A percentile compares a stretch with the other conserved stretches of the same genome.
Conservation (phyloP, 1,140 invertebrate species). For the Pseudomyrmex pallidus region DNA sequence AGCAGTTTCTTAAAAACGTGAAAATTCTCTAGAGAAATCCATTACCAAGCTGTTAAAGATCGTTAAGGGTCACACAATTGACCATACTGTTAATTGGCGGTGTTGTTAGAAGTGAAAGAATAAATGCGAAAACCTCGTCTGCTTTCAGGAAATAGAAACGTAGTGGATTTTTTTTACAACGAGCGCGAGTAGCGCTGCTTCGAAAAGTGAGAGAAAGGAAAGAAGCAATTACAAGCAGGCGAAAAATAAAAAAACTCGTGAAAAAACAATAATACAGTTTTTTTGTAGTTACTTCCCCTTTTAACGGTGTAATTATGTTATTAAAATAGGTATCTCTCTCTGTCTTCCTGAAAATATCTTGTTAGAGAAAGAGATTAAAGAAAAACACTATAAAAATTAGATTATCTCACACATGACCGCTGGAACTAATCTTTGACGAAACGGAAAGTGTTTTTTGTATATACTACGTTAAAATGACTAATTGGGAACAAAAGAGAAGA, state of each 20-base stretch:
- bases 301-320: constrained; percentile 63
- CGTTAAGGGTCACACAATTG: constrained; percentile 19
- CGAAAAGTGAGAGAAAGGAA: constrained; percentile 13
- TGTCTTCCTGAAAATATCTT: constrained; percentile 58
- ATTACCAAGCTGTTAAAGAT: constrained; percentile 15
- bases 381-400: constrained; percentile 42
- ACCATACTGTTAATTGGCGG: constrained; percentile 30
- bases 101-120: constrained; percentile 21
- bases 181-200: constrained; percentile 3
- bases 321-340: constrained; percentile 68
- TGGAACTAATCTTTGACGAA: constrained; percentile 17
- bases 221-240: constrained; percentile 38
- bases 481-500: constrained; percentile 14
- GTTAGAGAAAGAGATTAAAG: constrained; percentile 62
- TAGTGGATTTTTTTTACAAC: constrained; percentile 20
- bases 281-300: constrained; percentile 33
- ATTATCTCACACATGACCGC: constrained; percentile 15
- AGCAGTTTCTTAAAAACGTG: background rate
- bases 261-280: constrained; percentile 48
- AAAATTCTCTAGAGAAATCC: constrained; percentile 11
- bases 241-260: constrained; percentile 56
- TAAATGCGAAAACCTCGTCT: constrained; percentile 43
- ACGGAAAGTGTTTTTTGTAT: background rate
- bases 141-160: constrained; percentile 27
- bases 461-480: constrained; percentile 11